Evolutionary conservation across 2,113 vertebrate species (phyloP).

Genomic region (Sceloporus tristichus): DNA sequence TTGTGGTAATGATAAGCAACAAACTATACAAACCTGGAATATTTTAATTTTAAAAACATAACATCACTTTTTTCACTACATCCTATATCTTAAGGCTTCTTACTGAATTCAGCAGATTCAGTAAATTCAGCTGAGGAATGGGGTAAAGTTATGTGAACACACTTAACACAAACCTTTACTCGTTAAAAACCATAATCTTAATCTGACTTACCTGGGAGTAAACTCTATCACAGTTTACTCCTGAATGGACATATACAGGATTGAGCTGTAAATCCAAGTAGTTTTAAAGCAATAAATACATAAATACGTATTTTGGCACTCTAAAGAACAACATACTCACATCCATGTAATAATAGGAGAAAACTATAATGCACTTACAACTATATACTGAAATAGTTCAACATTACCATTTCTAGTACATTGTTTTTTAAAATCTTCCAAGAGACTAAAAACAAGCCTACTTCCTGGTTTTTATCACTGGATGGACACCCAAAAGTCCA

Average conservation of each 20-base stretch:
- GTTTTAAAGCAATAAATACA: too few species aligned
- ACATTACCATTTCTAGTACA: too few species aligned
- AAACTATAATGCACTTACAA: neutral
- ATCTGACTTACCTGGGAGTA: neutral
- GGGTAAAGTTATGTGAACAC: neutral
- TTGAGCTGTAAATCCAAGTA: neutral
- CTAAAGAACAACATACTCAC: neutral
- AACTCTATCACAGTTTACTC: neutral
- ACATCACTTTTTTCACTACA: too few species aligned
- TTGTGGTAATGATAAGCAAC: neutral
- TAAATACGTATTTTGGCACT: neutral
- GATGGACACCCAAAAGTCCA: neutral
- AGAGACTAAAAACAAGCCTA: neutral
- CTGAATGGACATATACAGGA: neutral
- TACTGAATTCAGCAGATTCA: too few species aligned
- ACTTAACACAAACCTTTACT: neutral
- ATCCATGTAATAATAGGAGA: neutral
- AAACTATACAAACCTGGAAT: neutral
- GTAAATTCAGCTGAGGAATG: neutral
- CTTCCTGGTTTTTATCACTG: neutral
- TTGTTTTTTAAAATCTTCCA: neutral
- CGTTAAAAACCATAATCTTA: neutral
- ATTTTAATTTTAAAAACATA: too few species aligned
- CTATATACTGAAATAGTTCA: neutral
- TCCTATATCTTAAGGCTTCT: too few species aligned